Evolutionary conservation across 2,113 vertebrate genomes (phyloP), one percentile per base, ranked within the genome.

Genomic region (Ailuropoda melanoleuca): DNA sequence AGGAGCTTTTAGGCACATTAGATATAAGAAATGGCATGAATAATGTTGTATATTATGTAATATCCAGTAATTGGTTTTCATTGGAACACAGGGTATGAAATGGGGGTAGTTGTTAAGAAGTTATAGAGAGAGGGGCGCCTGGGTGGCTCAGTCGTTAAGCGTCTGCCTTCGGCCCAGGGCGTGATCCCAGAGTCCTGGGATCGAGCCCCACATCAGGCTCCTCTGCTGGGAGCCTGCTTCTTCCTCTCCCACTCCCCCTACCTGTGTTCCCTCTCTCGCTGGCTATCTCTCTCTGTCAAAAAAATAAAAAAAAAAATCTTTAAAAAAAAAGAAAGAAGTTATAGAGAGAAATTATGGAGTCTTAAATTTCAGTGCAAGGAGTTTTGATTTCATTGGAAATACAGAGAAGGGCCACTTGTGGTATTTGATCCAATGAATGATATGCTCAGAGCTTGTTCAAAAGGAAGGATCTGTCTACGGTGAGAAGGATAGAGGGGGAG

Each of bases 401-500:
- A 55, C 4, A 84, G 46, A 50, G 31, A 84, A 78, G 62, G 50
- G 8, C 4, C 4, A 26, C 9, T 31, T 24, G 6, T 89, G 24
- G 88, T 17, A 34, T 55, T 88, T 70, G 21, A 50, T 43, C 1
- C 6, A 37, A 34, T 82, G 74, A 46, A 17, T 60, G 39, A n/a
- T 10, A 24, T 15, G 29, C 8, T 93, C 34, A n/a, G 43, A 72
- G 21, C 21, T 74, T n/a, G 21, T 19, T 48, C 66, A 29, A 53
- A 24, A 72, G 29, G 23, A 46, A 43, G 19, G 19, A 62, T 83
- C 43, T 85, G 7, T 4, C 31, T 50, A n/a, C 53, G 60, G 12
- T 37, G 15, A 60, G 24, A 58, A 55, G 10, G 9, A 8, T 1
- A 23, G 13, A 37, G 0, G 3, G 4, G 5, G 24, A 34, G 9